Conservation (phyloP, 30 jellyfish, hydroid and myxozoan species). For the Pelagia noctiluca region DNA sequence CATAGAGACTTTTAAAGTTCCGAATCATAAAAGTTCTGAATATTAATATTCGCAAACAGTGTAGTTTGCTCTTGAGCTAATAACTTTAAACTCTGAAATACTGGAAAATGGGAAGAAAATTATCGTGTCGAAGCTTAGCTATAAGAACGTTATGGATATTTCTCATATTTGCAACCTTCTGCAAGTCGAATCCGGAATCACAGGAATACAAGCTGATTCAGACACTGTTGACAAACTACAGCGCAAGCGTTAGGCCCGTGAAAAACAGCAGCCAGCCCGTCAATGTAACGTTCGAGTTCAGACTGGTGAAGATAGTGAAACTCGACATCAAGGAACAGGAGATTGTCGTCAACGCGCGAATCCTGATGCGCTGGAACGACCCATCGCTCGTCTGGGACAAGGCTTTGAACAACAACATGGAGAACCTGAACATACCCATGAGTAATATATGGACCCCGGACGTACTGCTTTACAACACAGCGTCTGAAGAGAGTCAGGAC, state of each 20-base stretch:
- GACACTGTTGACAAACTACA: neutral
- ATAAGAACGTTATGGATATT: too few species aligned
- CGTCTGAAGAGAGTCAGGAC: slow-evolving; percentile 26
- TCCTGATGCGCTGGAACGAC: slow-evolving; percentile 26
- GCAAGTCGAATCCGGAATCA: too few species aligned
- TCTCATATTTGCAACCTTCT: too few species aligned
- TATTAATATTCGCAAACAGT: too few species aligned
- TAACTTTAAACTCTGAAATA: too few species aligned
- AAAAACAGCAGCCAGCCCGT: neutral
- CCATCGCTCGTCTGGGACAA: slow-evolving; percentile 38
- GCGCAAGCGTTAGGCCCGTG: neutral
- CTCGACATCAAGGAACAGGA: slow-evolving; percentile 18
- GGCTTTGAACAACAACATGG: slow-evolving; percentile 11
- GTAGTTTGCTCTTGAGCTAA: too few species aligned
- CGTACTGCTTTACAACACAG: slow-evolving; percentile 50
- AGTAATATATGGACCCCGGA: slow-evolving; percentile 50
- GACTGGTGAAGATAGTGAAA: neutral
- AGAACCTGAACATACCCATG: slow-evolving; percentile 3
- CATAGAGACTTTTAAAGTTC: too few species aligned
- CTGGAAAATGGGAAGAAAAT: too few species aligned
- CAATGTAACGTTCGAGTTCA: neutral
- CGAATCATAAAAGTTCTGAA: too few species aligned
- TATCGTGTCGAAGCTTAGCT: too few species aligned
- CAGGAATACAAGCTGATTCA: neutral
- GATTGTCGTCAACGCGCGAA: slow-evolving; percentile 16